These are phyloP conservation scores for Cirrhinus mrigala DNA, from an alignment of 2,797 vertebrate species.

Conservation along the genomic window DNA sequence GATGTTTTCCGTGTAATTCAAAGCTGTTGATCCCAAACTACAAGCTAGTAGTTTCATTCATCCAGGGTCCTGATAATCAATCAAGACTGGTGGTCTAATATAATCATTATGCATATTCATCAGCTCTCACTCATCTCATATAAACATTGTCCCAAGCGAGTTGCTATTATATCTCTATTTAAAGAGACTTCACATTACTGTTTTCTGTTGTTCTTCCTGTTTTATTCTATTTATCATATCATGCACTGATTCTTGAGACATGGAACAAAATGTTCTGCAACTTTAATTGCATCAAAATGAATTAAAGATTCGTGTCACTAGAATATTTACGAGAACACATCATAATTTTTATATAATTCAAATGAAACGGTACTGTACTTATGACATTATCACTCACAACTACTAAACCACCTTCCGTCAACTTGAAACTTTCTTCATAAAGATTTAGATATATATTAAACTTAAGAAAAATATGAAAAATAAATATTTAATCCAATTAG, in stretches of 20 bases:
- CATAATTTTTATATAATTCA: not conserved
- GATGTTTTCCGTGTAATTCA: slow-evolving; percentile 17
- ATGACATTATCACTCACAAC: no score
- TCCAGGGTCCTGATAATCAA: slow-evolving; percentile 4
- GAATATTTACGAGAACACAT: not conserved
- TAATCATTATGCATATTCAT: not conserved
- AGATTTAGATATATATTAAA: not conserved
- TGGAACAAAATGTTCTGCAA: not conserved
- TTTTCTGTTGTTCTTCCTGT: not conserved
- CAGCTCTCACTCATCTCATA: slow-evolving; percentile 7
- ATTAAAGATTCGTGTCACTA: not conserved
- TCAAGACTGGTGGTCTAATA: slow-evolving; percentile 3
- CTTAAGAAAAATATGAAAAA: not conserved
- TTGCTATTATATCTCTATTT: slow-evolving; percentile 19
- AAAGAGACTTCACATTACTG: slow-evolving; percentile 12
- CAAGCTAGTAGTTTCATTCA: not conserved
- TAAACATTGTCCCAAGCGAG: not conserved
- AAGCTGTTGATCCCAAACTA: not conserved
- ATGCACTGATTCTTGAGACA: not conserved
- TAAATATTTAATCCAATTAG: not conserved
- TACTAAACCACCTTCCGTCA: not conserved
- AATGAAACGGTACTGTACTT: no score
- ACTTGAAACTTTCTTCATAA: not conserved
- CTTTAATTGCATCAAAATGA: not conserved
- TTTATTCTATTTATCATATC: not conserved